phyloP scores from a whole-genome alignment of 2,888 invertebrate genomes.

The Cheilosia vulpina region DNA sequence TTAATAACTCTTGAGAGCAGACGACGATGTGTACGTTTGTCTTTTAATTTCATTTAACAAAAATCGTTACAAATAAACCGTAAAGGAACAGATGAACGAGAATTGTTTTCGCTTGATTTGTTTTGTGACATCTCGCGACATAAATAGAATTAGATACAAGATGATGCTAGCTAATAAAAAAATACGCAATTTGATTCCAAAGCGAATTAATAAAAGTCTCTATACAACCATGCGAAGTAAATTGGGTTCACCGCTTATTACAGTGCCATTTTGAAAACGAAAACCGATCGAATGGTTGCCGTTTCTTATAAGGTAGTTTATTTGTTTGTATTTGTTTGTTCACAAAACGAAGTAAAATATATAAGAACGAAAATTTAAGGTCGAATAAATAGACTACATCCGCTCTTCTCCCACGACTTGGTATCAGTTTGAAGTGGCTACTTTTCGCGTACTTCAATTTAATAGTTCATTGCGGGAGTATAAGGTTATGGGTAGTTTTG shows the following conservation, averaged over 20 bases:
- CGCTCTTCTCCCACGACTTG: conserved; percentile 68
- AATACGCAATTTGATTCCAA: conserved; percentile 62
- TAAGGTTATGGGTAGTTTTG: neutral
- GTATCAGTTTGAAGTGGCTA: conserved; percentile 40
- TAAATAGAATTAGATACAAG: conserved; percentile 70
- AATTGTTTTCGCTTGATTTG: conserved; percentile 74
- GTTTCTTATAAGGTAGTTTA: conserved; percentile 9
- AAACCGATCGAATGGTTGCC: conserved; percentile 39
- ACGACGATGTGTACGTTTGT: conserved; percentile 42
- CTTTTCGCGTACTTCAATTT: conserved; percentile 45
- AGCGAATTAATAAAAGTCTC: conserved; percentile 52
- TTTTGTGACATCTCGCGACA: conserved; percentile 74
- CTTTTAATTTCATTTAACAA: conserved; percentile 41
- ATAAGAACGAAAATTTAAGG: conserved; percentile 51
- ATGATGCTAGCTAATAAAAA: conserved; percentile 67
- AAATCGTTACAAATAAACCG: conserved; percentile 50
- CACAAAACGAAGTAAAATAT: conserved; percentile 14
- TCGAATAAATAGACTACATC: conserved; percentile 72
- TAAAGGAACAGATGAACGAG: conserved; percentile 45
- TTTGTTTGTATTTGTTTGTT: conserved; percentile 6
- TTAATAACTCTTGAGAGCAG: conserved; percentile 69
- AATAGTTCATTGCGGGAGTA: conserved; percentile 6
- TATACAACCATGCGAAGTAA: conserved; percentile 29
- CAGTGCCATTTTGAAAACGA: conserved; percentile 60
- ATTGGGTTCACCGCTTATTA: conserved; percentile 66